phyloP scores from a whole-genome alignment of 2,888 invertebrate species.

The Frankliniella fusca region DNA sequence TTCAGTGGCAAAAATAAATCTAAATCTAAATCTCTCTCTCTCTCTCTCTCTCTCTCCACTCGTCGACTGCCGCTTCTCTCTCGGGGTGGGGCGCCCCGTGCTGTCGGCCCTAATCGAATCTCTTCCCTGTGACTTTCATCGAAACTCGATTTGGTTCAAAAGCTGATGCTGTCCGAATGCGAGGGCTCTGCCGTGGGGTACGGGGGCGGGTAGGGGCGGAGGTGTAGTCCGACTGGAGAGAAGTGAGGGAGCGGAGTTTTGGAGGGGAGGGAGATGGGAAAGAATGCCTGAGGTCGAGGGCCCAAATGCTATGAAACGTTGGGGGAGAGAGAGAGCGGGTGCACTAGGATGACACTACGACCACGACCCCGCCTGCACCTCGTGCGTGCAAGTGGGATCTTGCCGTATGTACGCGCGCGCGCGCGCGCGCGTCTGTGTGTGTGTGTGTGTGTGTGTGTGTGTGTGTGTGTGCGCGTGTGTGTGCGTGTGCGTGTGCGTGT shows the following conservation, averaged over 20 bases:
- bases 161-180: conserved; percentile 13
- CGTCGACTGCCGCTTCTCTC: background rate
- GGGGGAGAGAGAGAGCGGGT: background rate
- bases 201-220: background rate
- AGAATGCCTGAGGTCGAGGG: background rate
- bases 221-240: background rate
- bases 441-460: background rate
- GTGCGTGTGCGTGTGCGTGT: too few relatives aligned
- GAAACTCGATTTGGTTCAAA: conserved; percentile 26
- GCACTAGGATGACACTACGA: background rate
- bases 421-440: background rate
- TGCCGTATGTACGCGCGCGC: background rate
- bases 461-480: too few relatives aligned
- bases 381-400: background rate
- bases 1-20: too few relatives aligned
- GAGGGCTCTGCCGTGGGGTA: background rate
- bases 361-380: background rate
- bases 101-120: conserved; percentile 16
- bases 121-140: conserved; percentile 22
- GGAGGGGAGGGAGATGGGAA: background rate
- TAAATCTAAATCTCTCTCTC: too few relatives aligned
- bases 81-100: background rate
- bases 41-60: background rate
- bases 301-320: background rate
- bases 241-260: background rate